phyloP scores from a whole-genome alignment of 2,888 invertebrate species.

The Drosophila monieri region DNA sequence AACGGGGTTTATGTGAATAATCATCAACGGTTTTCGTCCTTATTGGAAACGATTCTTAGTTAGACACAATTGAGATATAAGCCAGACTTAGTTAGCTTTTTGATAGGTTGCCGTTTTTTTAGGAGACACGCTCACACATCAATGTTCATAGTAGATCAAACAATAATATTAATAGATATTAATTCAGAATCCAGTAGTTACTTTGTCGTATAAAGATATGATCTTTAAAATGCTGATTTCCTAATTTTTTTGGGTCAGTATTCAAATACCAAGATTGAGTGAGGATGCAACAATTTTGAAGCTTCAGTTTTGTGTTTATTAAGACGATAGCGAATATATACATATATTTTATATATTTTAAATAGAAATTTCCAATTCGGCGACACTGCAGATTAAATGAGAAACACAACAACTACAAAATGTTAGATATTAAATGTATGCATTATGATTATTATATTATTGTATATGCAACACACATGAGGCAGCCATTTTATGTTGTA shows the following conservation, averaged over 20 bases:
- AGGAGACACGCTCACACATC: constrained; percentile 26
- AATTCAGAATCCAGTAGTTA: constrained; percentile 77
- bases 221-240: constrained; percentile 64
- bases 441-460: constrained; percentile 38
- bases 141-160: constrained; percentile 41
- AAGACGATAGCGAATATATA: constrained; percentile 30
- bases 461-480: constrained; percentile 22
- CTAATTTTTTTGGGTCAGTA: constrained; percentile 67
- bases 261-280: constrained; percentile 42
- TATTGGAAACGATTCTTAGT: constrained; percentile 71
- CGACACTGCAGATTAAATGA: constrained; percentile 8
- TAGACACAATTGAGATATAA: constrained; percentile 61
- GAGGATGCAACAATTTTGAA: constrained; percentile 43
- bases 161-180: constrained; percentile 44
- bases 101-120: constrained; percentile 62
- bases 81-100: constrained; percentile 65
- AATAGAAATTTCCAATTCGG: constrained; percentile 63
- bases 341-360: constrained; percentile 65
- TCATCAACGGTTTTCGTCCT: constrained; percentile 73
- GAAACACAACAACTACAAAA: constrained; percentile 1
- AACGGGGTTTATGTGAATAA: constrained; percentile 29
- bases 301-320: constrained; percentile 46
- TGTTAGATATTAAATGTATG: constrained; percentile 43
- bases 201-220: constrained; percentile 77
- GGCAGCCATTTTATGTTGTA: constrained; percentile 68